Percentiles rank a stretch among this genome's conserved stretches.
Conservation (phyloP, 1,140 invertebrate species). For the Procambarus virginalis region DNA sequence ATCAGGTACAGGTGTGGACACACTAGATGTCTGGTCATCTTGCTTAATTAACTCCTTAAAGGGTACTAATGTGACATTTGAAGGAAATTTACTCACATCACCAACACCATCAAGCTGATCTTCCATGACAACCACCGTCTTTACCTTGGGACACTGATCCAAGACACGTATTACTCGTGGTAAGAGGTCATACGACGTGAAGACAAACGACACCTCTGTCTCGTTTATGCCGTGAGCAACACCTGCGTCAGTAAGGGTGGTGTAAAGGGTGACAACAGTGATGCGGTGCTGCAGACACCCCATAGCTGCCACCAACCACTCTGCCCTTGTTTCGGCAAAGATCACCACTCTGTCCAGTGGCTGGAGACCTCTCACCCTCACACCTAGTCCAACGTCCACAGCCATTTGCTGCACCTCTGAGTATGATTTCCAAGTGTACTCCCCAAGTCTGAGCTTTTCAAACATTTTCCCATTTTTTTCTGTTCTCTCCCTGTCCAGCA, state of each 20-base stretch:
- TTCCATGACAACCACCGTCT: slow-evolving; percentile 65
- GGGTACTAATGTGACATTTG: slow-evolving; percentile 80
- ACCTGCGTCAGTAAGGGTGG: slow-evolving; percentile 79
- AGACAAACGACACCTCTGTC: slow-evolving; percentile 75
- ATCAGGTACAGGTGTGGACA: slow-evolving; percentile 76
- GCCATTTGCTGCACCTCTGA: slow-evolving; percentile 75
- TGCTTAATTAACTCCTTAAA: slow-evolving; percentile 78
- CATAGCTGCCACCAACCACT: slow-evolving; percentile 79
- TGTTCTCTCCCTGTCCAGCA: slow-evolving; percentile 77
- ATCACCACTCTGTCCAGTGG: slow-evolving; percentile 76
- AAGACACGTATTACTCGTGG: slow-evolving; percentile 59
- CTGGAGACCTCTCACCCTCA: slow-evolving; percentile 74
- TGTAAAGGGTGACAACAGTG: slow-evolving; percentile 79
- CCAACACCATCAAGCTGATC: slow-evolving; percentile 68
- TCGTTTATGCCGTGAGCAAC: slow-evolving; percentile 79
- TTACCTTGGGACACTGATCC: slow-evolving; percentile 54
- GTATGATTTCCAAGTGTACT: slow-evolving; percentile 78
- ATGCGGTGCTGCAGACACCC: slow-evolving; percentile 75
- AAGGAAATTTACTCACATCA: slow-evolving; percentile 74
- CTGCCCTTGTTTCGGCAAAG: slow-evolving; percentile 79
- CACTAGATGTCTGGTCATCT: slow-evolving; percentile 69
- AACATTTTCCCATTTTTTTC: slow-evolving; percentile 78
- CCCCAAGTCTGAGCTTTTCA: slow-evolving; percentile 77
- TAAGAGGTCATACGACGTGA: slow-evolving; percentile 66
- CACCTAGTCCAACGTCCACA: slow-evolving; percentile 74